Conservation (phyloP, 2,113 vertebrate species). For the Probosciger aterrimus region DNA sequence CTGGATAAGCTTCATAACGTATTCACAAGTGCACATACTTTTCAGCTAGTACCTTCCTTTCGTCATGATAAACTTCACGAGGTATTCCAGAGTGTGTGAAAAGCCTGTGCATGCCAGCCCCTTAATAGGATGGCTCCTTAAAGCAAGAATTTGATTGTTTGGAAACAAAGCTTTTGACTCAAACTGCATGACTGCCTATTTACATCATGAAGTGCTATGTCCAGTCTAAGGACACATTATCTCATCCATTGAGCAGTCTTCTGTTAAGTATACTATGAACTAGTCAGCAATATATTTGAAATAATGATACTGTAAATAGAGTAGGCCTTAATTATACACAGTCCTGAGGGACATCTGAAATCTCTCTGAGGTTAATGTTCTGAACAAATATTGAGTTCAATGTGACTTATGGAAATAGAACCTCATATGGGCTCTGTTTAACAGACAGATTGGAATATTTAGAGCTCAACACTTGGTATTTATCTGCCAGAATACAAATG, state of each 20-base stretch:
- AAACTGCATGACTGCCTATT: background rate
- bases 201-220: background rate
- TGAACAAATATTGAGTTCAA: background rate
- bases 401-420: background rate
- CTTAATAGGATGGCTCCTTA: background rate
- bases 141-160: background rate
- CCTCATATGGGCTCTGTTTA: background rate
- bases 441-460: background rate
- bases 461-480: background rate
- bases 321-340: background rate
- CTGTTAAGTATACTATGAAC: background rate
- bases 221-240: background rate
- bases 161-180: background rate
- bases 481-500: background rate
- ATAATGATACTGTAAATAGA: background rate
- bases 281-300: background rate
- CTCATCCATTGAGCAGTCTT: background rate
- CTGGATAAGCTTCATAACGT: background rate
- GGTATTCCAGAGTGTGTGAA: accelerated
- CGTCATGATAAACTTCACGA: background rate
- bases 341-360: background rate
- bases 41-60: background rate
- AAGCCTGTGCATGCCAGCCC: background rate
- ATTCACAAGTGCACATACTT: background rate
- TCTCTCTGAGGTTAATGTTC: background rate